A percentile compares a stretch with the other conserved stretches of the same genome.
Evolutionary conservation across 2,888 invertebrate species (phyloP).

Genomic region (Melanargia galathea): DNA sequence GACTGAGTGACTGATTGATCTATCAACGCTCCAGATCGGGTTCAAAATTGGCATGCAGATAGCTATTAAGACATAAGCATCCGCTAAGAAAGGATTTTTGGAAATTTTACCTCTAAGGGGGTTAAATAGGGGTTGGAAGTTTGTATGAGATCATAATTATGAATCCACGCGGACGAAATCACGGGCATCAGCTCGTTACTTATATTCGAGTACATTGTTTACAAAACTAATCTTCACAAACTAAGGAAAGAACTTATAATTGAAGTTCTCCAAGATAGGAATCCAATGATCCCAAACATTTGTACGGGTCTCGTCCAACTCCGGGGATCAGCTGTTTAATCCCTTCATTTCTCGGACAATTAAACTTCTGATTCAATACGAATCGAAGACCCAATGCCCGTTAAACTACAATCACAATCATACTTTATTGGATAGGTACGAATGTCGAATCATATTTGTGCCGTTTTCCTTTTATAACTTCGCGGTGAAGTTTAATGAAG

Average conservation of each 20-base stretch:
- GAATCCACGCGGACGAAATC: no score
- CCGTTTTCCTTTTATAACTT: slow-evolving; percentile 13
- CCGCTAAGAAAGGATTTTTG: no score
- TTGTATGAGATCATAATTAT: no score
- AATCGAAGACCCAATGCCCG: slow-evolving; percentile 59
- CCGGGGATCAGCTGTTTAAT: slow-evolving; percentile 64
- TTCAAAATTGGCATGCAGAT: no score
- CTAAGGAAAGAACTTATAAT: slow-evolving; percentile 33
- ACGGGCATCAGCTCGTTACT: no score
- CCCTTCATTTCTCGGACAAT: slow-evolving; percentile 79
- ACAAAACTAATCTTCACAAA: slow-evolving; percentile 18
- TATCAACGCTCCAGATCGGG: no score
- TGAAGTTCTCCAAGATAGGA: slow-evolving; percentile 41
- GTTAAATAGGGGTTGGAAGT: no score
- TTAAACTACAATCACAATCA: slow-evolving; percentile 44
- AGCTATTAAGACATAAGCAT: no score
- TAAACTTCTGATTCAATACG: slow-evolving; percentile 77
- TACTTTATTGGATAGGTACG: slow-evolving; percentile 41
- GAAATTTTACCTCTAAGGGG: no score
- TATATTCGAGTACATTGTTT: background rate
- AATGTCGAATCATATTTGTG: slow-evolving; percentile 11
- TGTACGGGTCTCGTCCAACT: slow-evolving; percentile 37
- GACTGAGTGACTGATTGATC: no score
- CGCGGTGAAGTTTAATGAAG: slow-evolving; percentile 9
- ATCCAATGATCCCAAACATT: slow-evolving; percentile 43